Conservation (phyloP, 2,888 invertebrate genomes). For the Himalopsyche kuldschensis region DNA sequence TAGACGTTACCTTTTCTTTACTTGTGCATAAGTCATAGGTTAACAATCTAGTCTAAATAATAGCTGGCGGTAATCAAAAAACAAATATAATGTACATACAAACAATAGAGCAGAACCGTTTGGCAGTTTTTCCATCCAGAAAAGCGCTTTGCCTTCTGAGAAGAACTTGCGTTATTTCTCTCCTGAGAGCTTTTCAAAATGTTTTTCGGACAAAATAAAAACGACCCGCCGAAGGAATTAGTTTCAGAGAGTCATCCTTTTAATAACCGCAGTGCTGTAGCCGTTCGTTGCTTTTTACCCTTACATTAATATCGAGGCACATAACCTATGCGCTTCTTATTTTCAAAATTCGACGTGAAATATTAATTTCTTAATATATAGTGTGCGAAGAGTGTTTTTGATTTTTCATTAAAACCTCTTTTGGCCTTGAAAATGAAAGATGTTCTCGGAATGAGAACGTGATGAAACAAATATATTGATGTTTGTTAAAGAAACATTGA, state of each 20-base stretch:
- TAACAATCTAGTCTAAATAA: background rate
- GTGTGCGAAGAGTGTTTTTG: too few species aligned
- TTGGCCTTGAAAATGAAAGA: too few species aligned
- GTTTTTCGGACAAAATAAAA: constrained; percentile 38
- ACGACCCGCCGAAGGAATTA: constrained; percentile 37
- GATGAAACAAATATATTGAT: too few species aligned
- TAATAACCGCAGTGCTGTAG: constrained; percentile 13
- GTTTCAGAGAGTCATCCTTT: constrained; percentile 26
- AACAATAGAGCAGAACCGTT: background rate
- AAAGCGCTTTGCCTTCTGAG: constrained; percentile 33
- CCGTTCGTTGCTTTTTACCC: too few species aligned
- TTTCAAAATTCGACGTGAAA: too few species aligned
- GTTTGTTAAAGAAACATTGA: too few species aligned
- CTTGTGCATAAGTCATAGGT: background rate
- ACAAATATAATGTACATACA: background rate
- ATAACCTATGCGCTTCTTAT: too few species aligned
- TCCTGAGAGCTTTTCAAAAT: constrained; percentile 30
- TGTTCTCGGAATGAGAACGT: too few species aligned
- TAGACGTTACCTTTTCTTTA: too few species aligned
- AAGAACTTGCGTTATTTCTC: constrained; percentile 38
- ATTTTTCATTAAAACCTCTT: too few species aligned
- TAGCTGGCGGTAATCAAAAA: background rate
- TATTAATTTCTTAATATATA: too few species aligned
- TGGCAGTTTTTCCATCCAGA: constrained; percentile 10
- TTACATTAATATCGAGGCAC: too few species aligned